These are phyloP conservation scores for Belonocnema kinseyi DNA, from an alignment of 1,140 invertebrate genomes.

Conservation along the genomic window DNA sequence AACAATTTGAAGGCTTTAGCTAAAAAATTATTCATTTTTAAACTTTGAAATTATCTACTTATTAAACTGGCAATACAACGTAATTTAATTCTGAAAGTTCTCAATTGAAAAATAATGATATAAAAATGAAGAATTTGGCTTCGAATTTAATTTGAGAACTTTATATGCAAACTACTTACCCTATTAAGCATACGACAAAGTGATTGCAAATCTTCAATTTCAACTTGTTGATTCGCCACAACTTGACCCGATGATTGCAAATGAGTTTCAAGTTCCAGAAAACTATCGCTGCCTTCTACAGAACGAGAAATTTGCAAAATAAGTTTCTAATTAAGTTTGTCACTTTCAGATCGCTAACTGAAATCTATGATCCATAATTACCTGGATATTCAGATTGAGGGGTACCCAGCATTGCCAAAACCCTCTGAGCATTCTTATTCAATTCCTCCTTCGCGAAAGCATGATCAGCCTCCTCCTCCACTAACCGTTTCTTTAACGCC, in stretches of 20 bases:
- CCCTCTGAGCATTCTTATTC: slow-evolving; percentile 82
- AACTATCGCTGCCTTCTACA: slow-evolving; percentile 79
- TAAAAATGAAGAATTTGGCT: too few species aligned
- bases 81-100: too few species aligned
- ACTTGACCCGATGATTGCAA: slow-evolving; percentile 85
- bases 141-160: slow-evolving; percentile 22
- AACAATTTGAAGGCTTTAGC: too few species aligned
- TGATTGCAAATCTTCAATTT: slow-evolving; percentile 83
- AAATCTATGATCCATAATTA: slow-evolving; percentile 35
- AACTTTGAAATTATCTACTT: too few species aligned
- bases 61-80: too few species aligned
- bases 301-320: slow-evolving; percentile 1
- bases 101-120: too few species aligned
- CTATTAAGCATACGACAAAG: slow-evolving; percentile 81
- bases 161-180: slow-evolving; percentile 64
- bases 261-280: slow-evolving; percentile 84
- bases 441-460: slow-evolving; percentile 83
- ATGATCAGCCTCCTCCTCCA: slow-evolving; percentile 82
- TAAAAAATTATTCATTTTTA: too few species aligned
- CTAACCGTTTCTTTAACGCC: slow-evolving; percentile 70
- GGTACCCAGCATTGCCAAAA: slow-evolving; percentile 82
- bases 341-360: not conserved
- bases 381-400: slow-evolving; percentile 67
- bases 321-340: not conserved
- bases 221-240: slow-evolving; percentile 83